Conservation (phyloP, 1,140 invertebrate genomes). For the Euglossa dilemma region DNA sequence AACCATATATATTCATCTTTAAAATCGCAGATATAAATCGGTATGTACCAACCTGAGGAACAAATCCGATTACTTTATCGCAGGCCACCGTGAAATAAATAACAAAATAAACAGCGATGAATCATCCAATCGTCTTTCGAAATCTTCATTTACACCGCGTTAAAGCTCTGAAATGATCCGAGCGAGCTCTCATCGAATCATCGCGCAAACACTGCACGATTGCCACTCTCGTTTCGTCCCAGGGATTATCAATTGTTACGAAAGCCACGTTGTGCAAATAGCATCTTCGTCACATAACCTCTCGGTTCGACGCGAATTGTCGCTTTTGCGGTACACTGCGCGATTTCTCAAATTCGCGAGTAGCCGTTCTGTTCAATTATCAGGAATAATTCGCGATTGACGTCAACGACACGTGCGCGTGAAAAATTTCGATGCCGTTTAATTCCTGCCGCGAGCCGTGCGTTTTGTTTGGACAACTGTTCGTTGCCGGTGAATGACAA, state of each 20-base stretch:
- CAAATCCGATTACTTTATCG: too few species aligned
- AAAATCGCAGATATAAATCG: too few species aligned
- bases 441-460: neutral
- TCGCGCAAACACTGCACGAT: neutral
- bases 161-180: neutral
- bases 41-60: too few species aligned
- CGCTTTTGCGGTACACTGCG: neutral
- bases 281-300: neutral
- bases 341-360: neutral
- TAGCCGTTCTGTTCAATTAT: neutral
- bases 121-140: too few species aligned
- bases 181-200: too few species aligned
- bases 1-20: too few species aligned
- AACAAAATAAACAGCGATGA: too few species aligned
- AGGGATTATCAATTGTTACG: neutral
- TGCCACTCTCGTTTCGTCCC: neutral
- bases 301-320: neutral
- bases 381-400: constrained; percentile 19
- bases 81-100: too few species aligned
- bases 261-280: neutral
- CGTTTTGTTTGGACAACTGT: constrained; percentile 5
- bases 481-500: neutral
- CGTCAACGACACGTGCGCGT: neutral
- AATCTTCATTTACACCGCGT: neutral
- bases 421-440: neutral